These are phyloP conservation scores for Eudemis profundana DNA, from an alignment of 2,888 invertebrate species.

Conservation along the genomic window DNA sequence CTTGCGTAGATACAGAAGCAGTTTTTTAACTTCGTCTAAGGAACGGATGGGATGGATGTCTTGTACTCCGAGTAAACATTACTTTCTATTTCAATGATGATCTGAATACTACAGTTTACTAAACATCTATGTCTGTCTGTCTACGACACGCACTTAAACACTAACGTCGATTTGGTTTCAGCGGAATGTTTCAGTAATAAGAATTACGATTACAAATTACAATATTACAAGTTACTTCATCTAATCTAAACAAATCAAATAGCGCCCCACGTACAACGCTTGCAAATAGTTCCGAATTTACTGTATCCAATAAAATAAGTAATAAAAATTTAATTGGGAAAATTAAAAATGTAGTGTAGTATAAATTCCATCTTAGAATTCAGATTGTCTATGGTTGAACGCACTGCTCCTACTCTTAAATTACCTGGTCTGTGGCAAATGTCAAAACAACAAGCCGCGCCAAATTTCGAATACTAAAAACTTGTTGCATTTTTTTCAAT, in stretches of 20 bases:
- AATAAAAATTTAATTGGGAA: neutral
- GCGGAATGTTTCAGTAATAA: conserved; percentile 68
- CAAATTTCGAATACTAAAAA: neutral
- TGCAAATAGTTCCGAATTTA: neutral
- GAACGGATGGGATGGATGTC: no score
- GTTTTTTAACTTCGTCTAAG: no score
- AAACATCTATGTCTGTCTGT: conserved; percentile 13
- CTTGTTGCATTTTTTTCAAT: neutral
- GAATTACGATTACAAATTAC: conserved; percentile 42
- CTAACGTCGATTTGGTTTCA: conserved; percentile 52
- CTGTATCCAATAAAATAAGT: neutral
- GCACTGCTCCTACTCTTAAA: neutral
- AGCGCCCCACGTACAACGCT: neutral
- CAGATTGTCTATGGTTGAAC: conserved; percentile 6
- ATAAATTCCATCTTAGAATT: neutral
- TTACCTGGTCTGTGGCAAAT: conserved; percentile 13
- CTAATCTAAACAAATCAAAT: conserved; percentile 12
- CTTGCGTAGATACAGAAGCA: no score
- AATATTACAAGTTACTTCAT: conserved; percentile 35
- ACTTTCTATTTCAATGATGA: neutral
- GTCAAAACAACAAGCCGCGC: conserved; percentile 7
- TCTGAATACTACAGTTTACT: neutral
- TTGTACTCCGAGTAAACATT: neutral
- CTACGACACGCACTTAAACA: conserved; percentile 45
- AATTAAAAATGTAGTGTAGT: neutral